Conservation (phyloP, 2,797 vertebrate species). For the Alcedo atthis region DNA sequence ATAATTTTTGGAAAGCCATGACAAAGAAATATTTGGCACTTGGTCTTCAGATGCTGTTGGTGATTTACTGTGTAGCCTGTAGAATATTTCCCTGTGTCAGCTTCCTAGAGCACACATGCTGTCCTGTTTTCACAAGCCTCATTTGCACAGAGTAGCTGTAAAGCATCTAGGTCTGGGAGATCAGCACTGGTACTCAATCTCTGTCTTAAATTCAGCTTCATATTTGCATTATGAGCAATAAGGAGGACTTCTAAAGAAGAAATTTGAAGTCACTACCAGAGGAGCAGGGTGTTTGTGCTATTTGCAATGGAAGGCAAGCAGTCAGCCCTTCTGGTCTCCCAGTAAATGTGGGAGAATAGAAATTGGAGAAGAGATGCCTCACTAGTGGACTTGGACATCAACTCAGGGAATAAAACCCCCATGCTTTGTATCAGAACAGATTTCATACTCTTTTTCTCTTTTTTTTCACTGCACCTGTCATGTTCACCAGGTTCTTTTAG, state of each 20-base stretch:
- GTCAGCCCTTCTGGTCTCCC: neutral
- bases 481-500: neutral
- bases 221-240: neutral
- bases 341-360: neutral
- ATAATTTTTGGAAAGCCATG: neutral
- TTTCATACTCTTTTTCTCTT: neutral
- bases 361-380: neutral
- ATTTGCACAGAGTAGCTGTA: neutral
- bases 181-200: neutral
- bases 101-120: neutral
- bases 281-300: neutral
- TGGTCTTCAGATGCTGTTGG: neutral
- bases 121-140: neutral
- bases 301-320: neutral
- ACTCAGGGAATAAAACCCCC: neutral
- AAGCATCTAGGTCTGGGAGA: neutral
- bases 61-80: neutral
- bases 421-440: neutral
- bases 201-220: neutral
- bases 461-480: neutral
- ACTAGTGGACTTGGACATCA: neutral
- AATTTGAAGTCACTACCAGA: neutral
- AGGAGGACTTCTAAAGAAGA: no score
- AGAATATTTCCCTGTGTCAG: neutral
- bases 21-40: constrained; percentile 39